Evolutionary conservation across 2,113 vertebrate species (phyloP).

Genomic region (Noturus placidus): DNA sequence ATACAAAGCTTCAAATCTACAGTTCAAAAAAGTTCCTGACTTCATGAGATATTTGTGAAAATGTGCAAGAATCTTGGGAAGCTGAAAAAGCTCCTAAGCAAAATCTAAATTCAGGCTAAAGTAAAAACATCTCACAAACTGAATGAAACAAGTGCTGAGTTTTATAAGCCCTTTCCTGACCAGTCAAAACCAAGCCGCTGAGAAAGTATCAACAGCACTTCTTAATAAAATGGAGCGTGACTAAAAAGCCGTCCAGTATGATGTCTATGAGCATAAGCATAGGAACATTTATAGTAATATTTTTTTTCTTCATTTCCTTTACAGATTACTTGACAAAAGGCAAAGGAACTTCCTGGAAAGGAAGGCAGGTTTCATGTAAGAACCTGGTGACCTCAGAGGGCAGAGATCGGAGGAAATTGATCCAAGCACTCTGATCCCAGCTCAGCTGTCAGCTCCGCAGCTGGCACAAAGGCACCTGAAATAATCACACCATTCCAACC

Average conservation of each 20-base stretch:
- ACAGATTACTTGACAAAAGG: not conserved
- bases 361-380: not conserved
- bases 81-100: not conserved
- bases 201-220: not conserved
- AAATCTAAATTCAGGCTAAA: not conserved
- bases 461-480: conserved; percentile 50
- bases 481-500: conserved; percentile 50
- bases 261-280: not conserved
- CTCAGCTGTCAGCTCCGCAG: conserved; percentile 52
- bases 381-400: conserved; percentile 21
- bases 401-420: conserved; percentile 26
- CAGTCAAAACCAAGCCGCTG: too few species aligned
- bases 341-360: not conserved
- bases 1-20: not conserved
- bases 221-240: not conserved
- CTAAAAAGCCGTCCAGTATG: not conserved
- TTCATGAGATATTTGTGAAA: not conserved
- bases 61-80: not conserved
- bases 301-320: not conserved
- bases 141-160: not conserved
- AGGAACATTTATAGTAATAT: not conserved
- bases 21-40: not conserved
- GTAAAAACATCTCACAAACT: not conserved
- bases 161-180: not conserved
- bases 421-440: conserved; percentile 37